Base-by-base conservation (phyloP, 2,888 invertebrate genomes). In the Drosophila nr. medialis region DNA sequence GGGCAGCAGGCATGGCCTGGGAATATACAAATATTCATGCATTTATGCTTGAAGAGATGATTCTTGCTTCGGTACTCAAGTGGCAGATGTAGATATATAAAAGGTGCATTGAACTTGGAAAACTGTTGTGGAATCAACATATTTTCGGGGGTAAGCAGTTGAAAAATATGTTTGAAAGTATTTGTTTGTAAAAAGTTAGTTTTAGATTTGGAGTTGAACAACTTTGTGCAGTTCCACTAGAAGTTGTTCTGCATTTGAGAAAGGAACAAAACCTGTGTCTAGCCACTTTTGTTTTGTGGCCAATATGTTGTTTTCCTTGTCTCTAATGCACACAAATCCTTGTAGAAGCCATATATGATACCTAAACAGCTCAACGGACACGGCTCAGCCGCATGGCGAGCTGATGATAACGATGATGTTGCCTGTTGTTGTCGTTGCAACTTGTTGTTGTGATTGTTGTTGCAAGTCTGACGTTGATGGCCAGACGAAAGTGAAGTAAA, bases 361-460 rank as follows among this genome's bases (percentile, higher is more conserved):
- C 71, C 61, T 73, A 77, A 85, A 89, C 71, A 84, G 79, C 81
- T 67, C 68, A 77, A 67, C 72, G 50, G 61, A 66, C 65, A 54
- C 58, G 59, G 63, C 59, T 66, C 63, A 65, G 67, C 75, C 75
- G 36, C 67, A 78, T 67, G 77, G 72, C 81, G 86, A 83, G 67
- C 81, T 71, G 86, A 51, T 85, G 81, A 85, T 90, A 90, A 79
- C 86, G 72, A 85, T 89, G 89, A 84, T 85, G 87, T 89, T 76
- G 80, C 54, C 67, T n/a, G 62, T 71, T 63, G 56, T 58, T 30
- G 65, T 50, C 42, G 54, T 53, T 64, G 56, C 54, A 42, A 49
- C 54, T 27, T 27, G 59, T 51, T 21, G 40, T 42, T 65, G 70
- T n/a, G 72, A 51, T 63, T 69, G 68, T 38, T 66, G 61, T 64